phyloP scores from a whole-genome alignment of 1,140 invertebrate genomes.

The Propsilocerus akamusi region DNA sequence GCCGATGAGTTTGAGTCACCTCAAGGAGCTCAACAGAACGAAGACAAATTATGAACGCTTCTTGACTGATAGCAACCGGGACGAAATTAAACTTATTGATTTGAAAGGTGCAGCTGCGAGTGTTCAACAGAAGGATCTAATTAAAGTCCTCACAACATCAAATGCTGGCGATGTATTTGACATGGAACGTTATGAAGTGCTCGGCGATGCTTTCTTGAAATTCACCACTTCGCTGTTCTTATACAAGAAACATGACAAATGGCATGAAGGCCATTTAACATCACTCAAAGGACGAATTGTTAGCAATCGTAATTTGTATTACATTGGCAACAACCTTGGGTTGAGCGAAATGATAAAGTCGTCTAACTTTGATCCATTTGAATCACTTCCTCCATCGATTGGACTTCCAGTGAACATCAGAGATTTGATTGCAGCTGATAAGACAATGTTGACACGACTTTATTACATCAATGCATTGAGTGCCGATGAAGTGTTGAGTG shows the following conservation, averaged over 20 bases:
- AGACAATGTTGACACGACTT: background rate
- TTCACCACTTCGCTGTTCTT: constrained; percentile 53
- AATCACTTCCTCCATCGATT: constrained; percentile 36
- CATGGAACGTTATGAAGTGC: constrained; percentile 64
- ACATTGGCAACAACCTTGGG: constrained; percentile 32
- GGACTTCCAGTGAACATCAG: constrained; percentile 14
- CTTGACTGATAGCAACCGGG: background rate
- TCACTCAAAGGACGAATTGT: constrained; percentile 54
- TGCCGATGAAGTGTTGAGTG: constrained; percentile 7
- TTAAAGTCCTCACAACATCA: constrained; percentile 50
- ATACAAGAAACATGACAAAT: constrained; percentile 42
- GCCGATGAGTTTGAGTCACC: too few species aligned
- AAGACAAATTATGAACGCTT: too few species aligned
- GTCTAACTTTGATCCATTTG: constrained; percentile 22
- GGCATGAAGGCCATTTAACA: constrained; percentile 61
- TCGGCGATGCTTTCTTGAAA: constrained; percentile 83
- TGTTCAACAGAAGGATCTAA: constrained; percentile 23
- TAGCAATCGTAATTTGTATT: constrained; percentile 63
- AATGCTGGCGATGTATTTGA: constrained; percentile 58
- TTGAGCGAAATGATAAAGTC: constrained; percentile 27
- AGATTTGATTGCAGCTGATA: constrained; percentile 5
- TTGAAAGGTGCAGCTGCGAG: constrained; percentile 8
- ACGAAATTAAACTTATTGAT: background rate
- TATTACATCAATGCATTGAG: constrained; percentile 3
- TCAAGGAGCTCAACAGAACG: too few species aligned